phyloP scores from a whole-genome alignment of 2,797 vertebrate genomes.

The Neostethus bicornis region DNA sequence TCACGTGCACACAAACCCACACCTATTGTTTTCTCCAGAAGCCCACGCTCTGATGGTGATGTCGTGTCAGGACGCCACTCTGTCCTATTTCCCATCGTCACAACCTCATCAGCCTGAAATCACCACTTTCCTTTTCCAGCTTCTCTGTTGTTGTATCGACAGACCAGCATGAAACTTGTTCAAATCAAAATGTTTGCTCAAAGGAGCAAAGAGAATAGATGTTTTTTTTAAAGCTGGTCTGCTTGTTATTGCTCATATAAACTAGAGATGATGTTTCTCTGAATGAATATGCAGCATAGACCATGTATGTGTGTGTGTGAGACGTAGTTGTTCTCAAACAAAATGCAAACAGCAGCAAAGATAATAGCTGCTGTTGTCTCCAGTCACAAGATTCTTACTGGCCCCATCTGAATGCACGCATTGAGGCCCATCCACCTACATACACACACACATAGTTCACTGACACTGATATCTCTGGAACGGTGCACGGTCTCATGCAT shows the following conservation, averaged over 20 bases:
- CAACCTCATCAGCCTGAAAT: neutral
- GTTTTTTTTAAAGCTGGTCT: too few species aligned
- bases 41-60: conserved; percentile 6
- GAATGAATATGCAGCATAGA: neutral
- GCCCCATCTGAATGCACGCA: conserved; percentile 66
- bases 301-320: conserved; percentile 11
- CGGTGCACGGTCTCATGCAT: neutral
- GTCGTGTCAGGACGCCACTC: conserved; percentile 24
- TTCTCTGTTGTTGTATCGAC: too few species aligned
- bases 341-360: conserved; percentile 51
- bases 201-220: too few species aligned
- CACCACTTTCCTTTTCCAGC: too few species aligned
- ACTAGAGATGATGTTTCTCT: conserved; percentile 6
- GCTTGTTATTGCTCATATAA: too few species aligned
- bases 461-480: conserved; percentile 50
- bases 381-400: conserved; percentile 68
- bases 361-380: conserved; percentile 69
- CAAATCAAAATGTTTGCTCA: too few species aligned
- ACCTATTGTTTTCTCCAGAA: conserved; percentile 36
- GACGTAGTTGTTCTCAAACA: conserved; percentile 38
- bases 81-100: conserved; percentile 13
- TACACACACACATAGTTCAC: conserved; percentile 23
- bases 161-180: too few species aligned
- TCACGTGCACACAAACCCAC: conserved; percentile 34
- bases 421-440: conserved; percentile 59